Conservation (phyloP, 2,113 vertebrate genomes). For the Eublepharis macularius region DNA sequence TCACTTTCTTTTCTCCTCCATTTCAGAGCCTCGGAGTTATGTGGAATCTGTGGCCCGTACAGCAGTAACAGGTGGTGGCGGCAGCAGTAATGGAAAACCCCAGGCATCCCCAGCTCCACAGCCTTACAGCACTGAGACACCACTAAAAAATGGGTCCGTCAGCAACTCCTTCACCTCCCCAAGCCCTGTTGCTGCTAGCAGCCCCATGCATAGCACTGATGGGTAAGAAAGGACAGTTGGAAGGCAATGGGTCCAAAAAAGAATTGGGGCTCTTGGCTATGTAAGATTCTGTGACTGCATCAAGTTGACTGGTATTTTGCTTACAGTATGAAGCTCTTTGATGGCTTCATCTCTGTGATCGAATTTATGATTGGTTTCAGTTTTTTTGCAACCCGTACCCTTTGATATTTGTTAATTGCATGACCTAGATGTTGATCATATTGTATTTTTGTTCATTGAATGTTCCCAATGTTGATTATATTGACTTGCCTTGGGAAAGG, state of each 20-base stretch:
- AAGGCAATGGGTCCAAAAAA: background rate
- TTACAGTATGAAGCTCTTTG: background rate
- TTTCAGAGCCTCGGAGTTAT: slow-evolving; percentile 91
- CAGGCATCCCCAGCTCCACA: slow-evolving; percentile 54
- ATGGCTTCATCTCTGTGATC: too few relatives aligned
- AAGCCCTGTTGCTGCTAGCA: slow-evolving; percentile 90
- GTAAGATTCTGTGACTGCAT: background rate
- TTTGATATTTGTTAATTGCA: too few relatives aligned
- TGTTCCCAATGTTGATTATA: too few relatives aligned
- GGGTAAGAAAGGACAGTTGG: slow-evolving; percentile 75
- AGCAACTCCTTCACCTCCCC: slow-evolving; percentile 75
- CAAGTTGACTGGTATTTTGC: background rate
- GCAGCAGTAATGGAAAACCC: slow-evolving; percentile 5
- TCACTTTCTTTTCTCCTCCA: background rate
- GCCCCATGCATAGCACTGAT: slow-evolving; percentile 85
- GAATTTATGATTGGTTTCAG: too few relatives aligned
- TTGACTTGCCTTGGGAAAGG: too few relatives aligned
- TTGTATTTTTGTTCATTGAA: too few relatives aligned
- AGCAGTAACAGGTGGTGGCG: slow-evolving; percentile 69
- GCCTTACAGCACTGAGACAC: slow-evolving; percentile 65
- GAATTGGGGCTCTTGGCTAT: background rate
- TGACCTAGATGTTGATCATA: too few relatives aligned
- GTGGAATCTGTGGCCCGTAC: slow-evolving; percentile 93
- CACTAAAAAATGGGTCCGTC: slow-evolving; percentile 71
- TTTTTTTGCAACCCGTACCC: too few relatives aligned